Evolutionary conservation across 1,140 invertebrate species (phyloP).

Genomic region (Hyles euphorbiae): DNA sequence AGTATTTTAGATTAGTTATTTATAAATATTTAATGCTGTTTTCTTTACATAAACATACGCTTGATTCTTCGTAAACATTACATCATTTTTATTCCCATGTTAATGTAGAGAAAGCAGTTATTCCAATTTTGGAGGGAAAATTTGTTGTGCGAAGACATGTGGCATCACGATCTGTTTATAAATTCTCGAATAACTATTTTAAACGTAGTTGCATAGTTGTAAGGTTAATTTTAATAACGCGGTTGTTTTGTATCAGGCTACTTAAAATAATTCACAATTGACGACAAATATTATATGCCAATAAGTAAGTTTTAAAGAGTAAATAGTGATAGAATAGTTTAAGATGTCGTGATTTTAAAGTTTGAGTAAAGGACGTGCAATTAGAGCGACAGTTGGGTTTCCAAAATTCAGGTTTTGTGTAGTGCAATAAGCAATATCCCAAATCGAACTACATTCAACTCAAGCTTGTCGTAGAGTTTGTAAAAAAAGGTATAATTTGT

Average conservation of each 20-base stretch:
- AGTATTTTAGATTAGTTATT: conserved; percentile 56
- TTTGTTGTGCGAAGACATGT: neutral
- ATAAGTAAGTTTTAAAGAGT: conserved; percentile 27
- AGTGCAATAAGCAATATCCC: conserved; percentile 53
- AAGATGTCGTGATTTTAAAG: no score
- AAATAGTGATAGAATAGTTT: conserved; percentile 7
- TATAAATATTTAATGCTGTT: conserved; percentile 28
- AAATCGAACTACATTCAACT: conserved; percentile 28
- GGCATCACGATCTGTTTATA: conserved; percentile 6
- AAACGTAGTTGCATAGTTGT: conserved; percentile 6
- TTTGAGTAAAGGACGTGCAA: neutral
- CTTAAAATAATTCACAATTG: conserved; percentile 12
- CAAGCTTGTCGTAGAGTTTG: conserved; percentile 27
- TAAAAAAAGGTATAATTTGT: conserved; percentile 52
- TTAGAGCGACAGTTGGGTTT: neutral
- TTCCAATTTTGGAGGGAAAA: no score
- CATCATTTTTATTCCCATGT: no score
- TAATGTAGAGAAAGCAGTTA: no score
- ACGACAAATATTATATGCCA: conserved; percentile 36
- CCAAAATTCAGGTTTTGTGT: neutral
- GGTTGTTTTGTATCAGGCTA: conserved; percentile 9
- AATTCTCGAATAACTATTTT: conserved; percentile 17
- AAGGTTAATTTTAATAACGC: neutral
- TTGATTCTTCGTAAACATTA: conserved; percentile 1
- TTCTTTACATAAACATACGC: conserved; percentile 10